Evolutionary conservation across 2,113 vertebrate species (phyloP).

Genomic region (Pelecanoides urinatrix): DNA sequence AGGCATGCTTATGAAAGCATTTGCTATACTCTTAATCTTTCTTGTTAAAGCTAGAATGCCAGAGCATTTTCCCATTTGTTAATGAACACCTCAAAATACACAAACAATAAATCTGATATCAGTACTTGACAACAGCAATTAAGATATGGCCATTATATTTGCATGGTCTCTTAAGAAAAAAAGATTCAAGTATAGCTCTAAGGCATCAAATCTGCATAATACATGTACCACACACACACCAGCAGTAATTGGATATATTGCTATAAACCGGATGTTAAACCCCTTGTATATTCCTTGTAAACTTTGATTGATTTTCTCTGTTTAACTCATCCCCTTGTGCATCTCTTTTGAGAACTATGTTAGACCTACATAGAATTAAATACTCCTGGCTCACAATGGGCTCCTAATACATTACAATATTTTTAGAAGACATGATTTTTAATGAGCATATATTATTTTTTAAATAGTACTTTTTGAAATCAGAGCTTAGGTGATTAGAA

Average conservation of each 20-base stretch:
- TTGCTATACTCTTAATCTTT: not conserved
- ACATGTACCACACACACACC: not conserved
- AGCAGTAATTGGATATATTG: constrained; percentile 21
- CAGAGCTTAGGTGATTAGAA: not conserved
- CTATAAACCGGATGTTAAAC: constrained; percentile 7
- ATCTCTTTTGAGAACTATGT: not conserved
- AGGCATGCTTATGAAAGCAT: not conserved
- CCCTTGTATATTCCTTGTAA: constrained; percentile 46
- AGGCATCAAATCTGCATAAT: not conserved
- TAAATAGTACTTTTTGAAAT: not conserved
- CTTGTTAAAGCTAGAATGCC: not conserved
- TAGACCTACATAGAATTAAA: not conserved
- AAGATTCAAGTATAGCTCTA: not conserved
- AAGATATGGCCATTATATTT: constrained; percentile 62
- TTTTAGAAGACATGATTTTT: not conserved
- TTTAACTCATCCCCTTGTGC: not conserved
- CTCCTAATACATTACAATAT: not conserved
- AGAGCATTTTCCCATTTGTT: constrained; percentile 9
- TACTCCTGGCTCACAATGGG: not conserved
- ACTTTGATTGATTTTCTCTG: constrained; percentile 67
- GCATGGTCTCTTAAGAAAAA: constrained; percentile 28
- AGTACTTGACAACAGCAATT: constrained; percentile 69
- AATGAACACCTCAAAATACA: constrained; percentile 29
- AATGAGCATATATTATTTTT: not conserved
- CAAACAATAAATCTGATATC: constrained; percentile 64